Conservation (phyloP, 2,797 vertebrate genomes). For the Rhincodon typus region DNA sequence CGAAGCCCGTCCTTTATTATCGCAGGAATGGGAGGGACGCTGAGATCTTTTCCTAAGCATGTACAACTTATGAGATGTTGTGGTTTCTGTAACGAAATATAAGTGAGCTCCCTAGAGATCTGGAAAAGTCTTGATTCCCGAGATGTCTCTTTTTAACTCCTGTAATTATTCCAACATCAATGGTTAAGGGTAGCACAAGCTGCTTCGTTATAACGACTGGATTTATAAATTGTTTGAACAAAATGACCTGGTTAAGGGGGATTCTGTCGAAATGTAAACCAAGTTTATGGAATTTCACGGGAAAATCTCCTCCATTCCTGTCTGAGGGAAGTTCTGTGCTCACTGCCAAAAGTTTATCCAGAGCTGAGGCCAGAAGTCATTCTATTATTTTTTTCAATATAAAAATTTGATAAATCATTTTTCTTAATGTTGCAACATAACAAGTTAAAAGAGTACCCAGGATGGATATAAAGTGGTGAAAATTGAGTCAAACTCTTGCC, state of each 20-base stretch:
- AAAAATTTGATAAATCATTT: constrained; percentile 1
- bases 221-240: neutral
- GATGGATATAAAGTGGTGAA: neutral
- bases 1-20: neutral
- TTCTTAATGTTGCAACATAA: neutral
- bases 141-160: neutral
- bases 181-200: neutral
- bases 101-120: neutral
- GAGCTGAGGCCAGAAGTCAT: neutral
- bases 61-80: neutral
- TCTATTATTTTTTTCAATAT: neutral
- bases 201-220: neutral
- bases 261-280: neutral
- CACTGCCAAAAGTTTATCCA: constrained; percentile 15
- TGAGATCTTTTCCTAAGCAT: neutral
- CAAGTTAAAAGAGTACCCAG: neutral
- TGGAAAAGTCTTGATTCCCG: neutral
- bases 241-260: neutral
- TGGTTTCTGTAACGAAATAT: constrained; percentile 9
- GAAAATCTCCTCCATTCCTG: neutral
- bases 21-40: neutral
- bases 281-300: neutral
- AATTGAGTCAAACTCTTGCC: neutral
- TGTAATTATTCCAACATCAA: neutral
- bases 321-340: neutral